Conservation (phyloP, 1,140 invertebrate species). For the Lethocerus indicus region DNA sequence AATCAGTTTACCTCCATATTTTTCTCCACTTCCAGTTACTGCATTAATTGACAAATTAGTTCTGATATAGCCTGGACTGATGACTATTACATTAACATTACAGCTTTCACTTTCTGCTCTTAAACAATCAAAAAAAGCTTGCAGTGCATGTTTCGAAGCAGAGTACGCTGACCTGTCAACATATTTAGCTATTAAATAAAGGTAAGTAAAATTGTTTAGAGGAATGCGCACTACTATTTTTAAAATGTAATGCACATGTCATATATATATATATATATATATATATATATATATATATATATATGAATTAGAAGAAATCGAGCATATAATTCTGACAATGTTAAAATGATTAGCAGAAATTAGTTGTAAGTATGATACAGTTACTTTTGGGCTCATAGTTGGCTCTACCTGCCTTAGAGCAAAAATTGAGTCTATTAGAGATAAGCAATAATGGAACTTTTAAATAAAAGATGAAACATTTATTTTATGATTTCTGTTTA, state of each 20-base stretch:
- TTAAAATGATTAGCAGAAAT: no score
- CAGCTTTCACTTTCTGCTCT: conserved; percentile 57
- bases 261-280: no score
- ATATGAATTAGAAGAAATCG: no score
- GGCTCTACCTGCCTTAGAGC: no score
- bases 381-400: no score
- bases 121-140: conserved; percentile 72
- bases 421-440: no score
- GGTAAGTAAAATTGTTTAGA: no score
- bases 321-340: no score
- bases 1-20: conserved; percentile 50
- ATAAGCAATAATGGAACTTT: neutral
- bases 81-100: conserved; percentile 60
- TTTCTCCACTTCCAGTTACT: conserved; percentile 52
- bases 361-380: no score
- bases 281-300: no score
- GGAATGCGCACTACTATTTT: no score
- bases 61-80: conserved; percentile 78
- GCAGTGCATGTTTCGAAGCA: conserved; percentile 87
- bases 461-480: neutral
- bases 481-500: neutral
- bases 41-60: conserved; percentile 83
- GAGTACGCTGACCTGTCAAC: conserved; percentile 59
- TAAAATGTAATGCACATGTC: no score
- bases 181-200: neutral